Conservation (phyloP, 2,888 invertebrate genomes). For the Yponomeuta plumbellus region DNA sequence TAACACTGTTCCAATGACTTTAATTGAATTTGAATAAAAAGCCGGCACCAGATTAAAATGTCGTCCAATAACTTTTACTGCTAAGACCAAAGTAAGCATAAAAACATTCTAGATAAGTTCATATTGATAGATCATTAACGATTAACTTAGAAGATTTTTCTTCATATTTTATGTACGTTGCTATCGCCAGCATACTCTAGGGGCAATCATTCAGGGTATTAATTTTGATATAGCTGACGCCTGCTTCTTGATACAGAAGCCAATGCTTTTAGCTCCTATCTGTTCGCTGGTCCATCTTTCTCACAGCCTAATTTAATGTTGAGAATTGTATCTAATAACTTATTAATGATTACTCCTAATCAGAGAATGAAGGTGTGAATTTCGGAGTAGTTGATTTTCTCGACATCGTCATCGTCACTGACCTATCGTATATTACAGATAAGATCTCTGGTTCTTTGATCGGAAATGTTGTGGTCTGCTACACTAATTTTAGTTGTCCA, state of each 20-base stretch:
- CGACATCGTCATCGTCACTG: constrained; percentile 1
- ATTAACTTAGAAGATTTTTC: not conserved
- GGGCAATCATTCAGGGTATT: constrained; percentile 64
- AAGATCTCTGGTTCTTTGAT: constrained; percentile 37
- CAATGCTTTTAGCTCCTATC: constrained; percentile 66
- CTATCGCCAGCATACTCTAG: not conserved
- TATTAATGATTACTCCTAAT: constrained; percentile 37
- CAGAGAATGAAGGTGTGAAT: constrained; percentile 40
- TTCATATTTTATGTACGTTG: not conserved
- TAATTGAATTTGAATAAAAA: constrained; percentile 60
- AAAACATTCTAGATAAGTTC: constrained; percentile 14
- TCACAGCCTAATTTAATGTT: constrained; percentile 35
- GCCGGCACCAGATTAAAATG: constrained; percentile 54
- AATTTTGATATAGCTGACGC: constrained; percentile 68
- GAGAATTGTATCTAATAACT: constrained; percentile 49
- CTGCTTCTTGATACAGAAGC: constrained; percentile 60
- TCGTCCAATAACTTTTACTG: constrained; percentile 41
- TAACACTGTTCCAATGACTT: constrained; percentile 51
- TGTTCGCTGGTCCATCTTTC: constrained; percentile 41
- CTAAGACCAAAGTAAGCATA: constrained; percentile 5
- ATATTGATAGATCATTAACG: constrained; percentile 20
- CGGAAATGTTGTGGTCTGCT: constrained; percentile 34
- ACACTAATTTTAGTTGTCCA: constrained; percentile 44
- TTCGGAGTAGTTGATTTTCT: constrained; percentile 27
- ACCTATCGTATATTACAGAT: constrained; percentile 47